phyloP scores from a whole-genome alignment of 2,888 invertebrate species.

The Caenorhabditis japonica region DNA sequence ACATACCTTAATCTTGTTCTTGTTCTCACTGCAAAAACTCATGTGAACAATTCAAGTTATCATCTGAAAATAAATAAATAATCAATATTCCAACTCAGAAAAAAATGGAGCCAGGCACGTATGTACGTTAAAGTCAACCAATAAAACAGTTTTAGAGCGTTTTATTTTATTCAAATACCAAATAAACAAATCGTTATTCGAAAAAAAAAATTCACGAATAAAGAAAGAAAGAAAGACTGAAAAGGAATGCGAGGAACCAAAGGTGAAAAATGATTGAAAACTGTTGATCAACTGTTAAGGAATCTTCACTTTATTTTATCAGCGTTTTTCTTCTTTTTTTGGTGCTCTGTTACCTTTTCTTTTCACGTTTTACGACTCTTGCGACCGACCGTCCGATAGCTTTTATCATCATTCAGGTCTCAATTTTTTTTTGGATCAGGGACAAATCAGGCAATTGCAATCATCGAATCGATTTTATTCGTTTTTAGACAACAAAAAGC shows the following conservation, averaged over 20 bases:
- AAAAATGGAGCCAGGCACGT: too few relatives aligned
- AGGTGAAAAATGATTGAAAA: constrained; percentile 8
- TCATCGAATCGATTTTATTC: too few relatives aligned
- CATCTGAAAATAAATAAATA: constrained; percentile 34
- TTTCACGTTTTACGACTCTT: constrained; percentile 2
- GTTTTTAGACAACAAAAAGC: too few relatives aligned
- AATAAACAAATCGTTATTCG: too few relatives aligned
- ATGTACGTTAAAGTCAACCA: too few relatives aligned
- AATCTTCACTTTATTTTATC: constrained; percentile 39
- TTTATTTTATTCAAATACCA: constrained; percentile 7
- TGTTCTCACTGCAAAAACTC: constrained; percentile 36
- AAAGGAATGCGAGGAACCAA: too few relatives aligned
- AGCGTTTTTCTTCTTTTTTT: constrained; percentile 11
- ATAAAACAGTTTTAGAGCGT: too few relatives aligned
- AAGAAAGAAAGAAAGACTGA: too few relatives aligned
- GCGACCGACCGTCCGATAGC: not conserved
- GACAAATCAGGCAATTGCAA: too few relatives aligned
- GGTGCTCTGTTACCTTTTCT: constrained; percentile 9
- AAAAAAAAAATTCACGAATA: not conserved
- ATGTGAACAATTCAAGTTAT: constrained; percentile 47
- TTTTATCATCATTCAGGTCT: too few relatives aligned
- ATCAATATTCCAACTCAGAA: not conserved
- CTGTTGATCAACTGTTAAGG: constrained; percentile 12
- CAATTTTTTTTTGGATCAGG: too few relatives aligned
- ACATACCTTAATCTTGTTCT: constrained; percentile 20